Evolutionary conservation across 2,113 vertebrate genomes (phyloP).

Genomic region (Sapayoa aenigma): DNA sequence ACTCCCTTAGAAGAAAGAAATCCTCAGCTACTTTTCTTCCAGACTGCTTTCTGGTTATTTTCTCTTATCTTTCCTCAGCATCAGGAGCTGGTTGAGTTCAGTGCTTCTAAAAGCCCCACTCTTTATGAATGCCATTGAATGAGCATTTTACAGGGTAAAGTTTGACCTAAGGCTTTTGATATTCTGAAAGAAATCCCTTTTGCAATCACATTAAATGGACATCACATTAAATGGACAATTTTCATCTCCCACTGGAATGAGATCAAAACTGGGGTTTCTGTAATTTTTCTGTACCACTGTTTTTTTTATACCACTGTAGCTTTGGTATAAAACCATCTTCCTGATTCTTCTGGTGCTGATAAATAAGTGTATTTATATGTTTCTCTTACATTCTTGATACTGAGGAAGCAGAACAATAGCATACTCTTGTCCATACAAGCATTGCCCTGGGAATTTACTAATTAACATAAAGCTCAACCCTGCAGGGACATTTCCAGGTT

Average conservation of each 20-base stretch:
- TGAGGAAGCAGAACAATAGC: constrained; percentile 55
- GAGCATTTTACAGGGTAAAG: not conserved
- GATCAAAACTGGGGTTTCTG: not conserved
- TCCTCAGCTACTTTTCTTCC: not conserved
- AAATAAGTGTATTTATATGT: constrained; percentile 31
- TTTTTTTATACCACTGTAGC: not conserved
- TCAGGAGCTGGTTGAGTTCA: not conserved
- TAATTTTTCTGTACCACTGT: not conserved
- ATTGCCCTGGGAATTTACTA: constrained; percentile 51
- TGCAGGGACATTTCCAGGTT: constrained; percentile 63
- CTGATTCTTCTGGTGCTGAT: not conserved
- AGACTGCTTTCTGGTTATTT: not conserved
- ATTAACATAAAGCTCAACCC: constrained; percentile 65
- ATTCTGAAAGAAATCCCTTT: not conserved
- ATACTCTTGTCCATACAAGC: constrained; percentile 49
- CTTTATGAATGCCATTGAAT: not conserved
- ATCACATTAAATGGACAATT: not conserved
- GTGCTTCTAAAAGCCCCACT: not conserved
- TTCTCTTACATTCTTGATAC: not conserved
- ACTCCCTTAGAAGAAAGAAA: not conserved
- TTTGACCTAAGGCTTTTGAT: not conserved
- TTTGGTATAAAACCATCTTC: not conserved
- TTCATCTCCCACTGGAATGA: not conserved
- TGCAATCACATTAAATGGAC: not conserved
- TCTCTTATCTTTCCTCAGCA: not conserved